Evolutionary conservation across 2,888 invertebrate species (phyloP).

Genomic region (Ptilodon capucinus): DNA sequence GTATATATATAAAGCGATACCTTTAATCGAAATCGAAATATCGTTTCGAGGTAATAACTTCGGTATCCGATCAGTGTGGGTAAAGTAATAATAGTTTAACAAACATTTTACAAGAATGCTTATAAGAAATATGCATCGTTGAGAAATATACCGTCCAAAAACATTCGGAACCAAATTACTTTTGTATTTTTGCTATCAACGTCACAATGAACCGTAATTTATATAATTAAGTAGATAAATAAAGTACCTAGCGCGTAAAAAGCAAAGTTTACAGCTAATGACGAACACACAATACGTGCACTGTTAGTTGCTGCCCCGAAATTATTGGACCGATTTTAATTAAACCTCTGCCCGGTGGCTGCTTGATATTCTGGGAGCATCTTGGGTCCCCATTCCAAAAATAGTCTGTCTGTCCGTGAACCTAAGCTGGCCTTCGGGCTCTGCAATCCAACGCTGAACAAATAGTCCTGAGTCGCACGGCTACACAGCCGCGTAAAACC

Average conservation of each 20-base stretch:
- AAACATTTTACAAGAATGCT: no score
- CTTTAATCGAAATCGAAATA: no score
- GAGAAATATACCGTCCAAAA: no score
- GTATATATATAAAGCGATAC: no score
- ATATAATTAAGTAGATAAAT: conserved; percentile 1
- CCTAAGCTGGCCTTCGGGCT: not conserved
- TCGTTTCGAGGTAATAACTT: no score
- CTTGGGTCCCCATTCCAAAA: conserved; percentile 5
- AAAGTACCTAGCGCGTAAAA: conserved; percentile 12
- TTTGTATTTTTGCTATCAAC: not conserved
- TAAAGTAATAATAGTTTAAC: no score
- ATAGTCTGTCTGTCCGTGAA: conserved; percentile 1
- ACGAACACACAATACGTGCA: conserved; percentile 1
- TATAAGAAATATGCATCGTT: no score
- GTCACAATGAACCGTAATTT: not conserved
- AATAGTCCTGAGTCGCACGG: not conserved
- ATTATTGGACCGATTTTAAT: conserved; percentile 27
- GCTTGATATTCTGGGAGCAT: conserved; percentile 28
- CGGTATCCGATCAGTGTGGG: no score
- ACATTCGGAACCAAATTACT: not conserved
- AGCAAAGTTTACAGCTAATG: conserved; percentile 6
- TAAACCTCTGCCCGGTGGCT: conserved; percentile 20
- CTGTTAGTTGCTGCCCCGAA: conserved; percentile 15
- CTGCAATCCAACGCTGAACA: not conserved
- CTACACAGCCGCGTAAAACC: not conserved